Evolutionary conservation across 2,888 invertebrate species (phyloP).

Genomic region (Bunonema sp.): DNA sequence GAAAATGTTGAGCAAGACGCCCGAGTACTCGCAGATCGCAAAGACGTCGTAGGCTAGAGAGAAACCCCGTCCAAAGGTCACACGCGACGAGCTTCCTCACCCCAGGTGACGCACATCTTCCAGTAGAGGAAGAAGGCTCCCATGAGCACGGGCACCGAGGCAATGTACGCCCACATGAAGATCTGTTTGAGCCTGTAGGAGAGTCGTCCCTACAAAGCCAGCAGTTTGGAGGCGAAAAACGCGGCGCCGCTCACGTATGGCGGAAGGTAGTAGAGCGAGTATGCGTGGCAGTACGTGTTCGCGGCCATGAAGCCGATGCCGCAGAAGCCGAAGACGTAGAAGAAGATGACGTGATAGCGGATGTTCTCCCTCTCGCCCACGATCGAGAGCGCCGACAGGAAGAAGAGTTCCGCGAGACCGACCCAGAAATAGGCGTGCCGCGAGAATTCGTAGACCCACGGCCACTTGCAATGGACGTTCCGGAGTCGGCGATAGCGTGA

Average conservation of each 20-base stretch:
- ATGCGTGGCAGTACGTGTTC: conserved; percentile 39
- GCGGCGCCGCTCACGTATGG: conserved; percentile 27
- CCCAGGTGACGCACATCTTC: conserved; percentile 41
- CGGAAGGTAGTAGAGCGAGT: conserved; percentile 38
- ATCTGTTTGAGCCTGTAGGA: conserved; percentile 37
- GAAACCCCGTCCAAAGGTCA: background rate
- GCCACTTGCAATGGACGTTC: conserved; percentile 27
- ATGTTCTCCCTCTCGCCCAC: conserved; percentile 40
- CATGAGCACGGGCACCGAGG: conserved; percentile 39
- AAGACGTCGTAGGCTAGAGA: conserved; percentile 41
- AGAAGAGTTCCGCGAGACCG: conserved; percentile 18
- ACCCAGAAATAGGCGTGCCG: conserved; percentile 15
- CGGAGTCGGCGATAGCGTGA: conserved; percentile 34
- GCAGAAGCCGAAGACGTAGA: conserved; percentile 39
- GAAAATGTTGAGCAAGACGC: conserved; percentile 37
- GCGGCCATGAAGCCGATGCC: conserved; percentile 38
- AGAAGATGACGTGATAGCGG: conserved; percentile 40
- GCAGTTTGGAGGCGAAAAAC: background rate
- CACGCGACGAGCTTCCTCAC: conserved; percentile 8
- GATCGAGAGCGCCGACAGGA: conserved; percentile 34
- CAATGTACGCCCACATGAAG: conserved; percentile 25
- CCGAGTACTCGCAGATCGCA: conserved; percentile 36
- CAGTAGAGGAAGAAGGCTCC: conserved; percentile 38
- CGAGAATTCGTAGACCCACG: conserved; percentile 25
- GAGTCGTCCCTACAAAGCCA: conserved; percentile 24